phyloP scores from a whole-genome alignment of 2,888 invertebrate genomes.

The Alloscopus bannaensis region DNA sequence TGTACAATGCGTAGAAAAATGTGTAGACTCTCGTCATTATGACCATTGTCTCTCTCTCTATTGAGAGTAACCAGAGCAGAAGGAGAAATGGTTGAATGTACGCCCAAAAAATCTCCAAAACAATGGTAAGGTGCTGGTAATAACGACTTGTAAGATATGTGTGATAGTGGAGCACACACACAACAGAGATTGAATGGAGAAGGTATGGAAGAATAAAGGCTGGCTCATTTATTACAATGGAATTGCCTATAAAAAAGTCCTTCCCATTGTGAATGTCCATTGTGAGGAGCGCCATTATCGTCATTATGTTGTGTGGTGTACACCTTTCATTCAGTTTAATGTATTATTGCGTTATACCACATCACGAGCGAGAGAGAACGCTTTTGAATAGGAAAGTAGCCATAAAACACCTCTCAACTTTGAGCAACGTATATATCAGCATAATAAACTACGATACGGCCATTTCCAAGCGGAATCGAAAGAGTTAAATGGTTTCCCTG shows the following conservation, averaged over 20 bases:
- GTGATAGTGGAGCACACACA: constrained; percentile 50
- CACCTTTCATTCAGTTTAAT: constrained; percentile 2
- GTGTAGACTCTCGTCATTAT: neutral
- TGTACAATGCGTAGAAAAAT: too few species aligned
- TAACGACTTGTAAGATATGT: constrained; percentile 56
- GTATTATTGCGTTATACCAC: neutral
- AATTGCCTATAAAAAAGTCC: constrained; percentile 53
- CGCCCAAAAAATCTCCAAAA: constrained; percentile 3
- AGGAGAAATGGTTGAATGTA: constrained; percentile 41
- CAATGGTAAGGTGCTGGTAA: constrained; percentile 56
- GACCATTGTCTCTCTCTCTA: constrained; percentile 6
- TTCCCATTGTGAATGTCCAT: constrained; percentile 48
- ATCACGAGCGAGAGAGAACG: neutral
- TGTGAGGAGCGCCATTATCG: constrained; percentile 45
- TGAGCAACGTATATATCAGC: neutral
- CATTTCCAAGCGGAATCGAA: too few species aligned
- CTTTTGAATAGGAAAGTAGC: constrained; percentile 42
- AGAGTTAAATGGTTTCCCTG: too few species aligned
- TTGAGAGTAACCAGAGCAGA: constrained; percentile 13
- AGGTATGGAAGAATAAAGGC: constrained; percentile 20
- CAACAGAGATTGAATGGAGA: constrained; percentile 3
- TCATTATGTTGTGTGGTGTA: constrained; percentile 29
- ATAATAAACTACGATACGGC: too few species aligned
- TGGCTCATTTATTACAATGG: constrained; percentile 47
- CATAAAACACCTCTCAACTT: constrained; percentile 39